phyloP scores from a whole-genome alignment of 2,888 invertebrate species.

The Elegia similella region DNA sequence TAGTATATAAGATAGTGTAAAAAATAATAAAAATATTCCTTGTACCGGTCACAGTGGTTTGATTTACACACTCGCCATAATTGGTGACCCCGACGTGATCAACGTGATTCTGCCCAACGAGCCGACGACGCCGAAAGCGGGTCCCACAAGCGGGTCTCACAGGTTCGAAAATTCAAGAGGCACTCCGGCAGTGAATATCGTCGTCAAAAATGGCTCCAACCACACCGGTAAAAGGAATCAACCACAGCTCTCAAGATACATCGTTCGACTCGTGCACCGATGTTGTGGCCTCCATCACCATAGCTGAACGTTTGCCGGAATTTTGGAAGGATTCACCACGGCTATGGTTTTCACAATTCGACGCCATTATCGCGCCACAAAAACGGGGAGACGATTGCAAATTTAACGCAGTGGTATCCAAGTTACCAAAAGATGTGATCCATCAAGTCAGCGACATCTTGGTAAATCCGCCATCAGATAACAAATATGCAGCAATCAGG shows the following conservation, averaged over 20 bases:
- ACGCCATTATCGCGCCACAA: neutral
- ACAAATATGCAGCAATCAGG: neutral
- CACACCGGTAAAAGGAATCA: too few relatives aligned
- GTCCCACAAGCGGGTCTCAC: too few relatives aligned
- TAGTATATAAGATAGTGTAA: too few relatives aligned
- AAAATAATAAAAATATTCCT: too few relatives aligned
- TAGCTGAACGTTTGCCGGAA: neutral
- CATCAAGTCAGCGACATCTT: neutral
- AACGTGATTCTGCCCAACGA: too few relatives aligned
- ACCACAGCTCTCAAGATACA: neutral
- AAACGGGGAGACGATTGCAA: neutral
- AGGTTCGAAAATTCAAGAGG: too few relatives aligned
- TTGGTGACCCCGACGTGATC: too few relatives aligned
- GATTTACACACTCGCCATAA: too few relatives aligned
- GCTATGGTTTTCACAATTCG: neutral
- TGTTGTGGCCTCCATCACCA: neutral
- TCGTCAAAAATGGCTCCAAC: too few relatives aligned
- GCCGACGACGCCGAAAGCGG: too few relatives aligned
- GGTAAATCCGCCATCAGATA: neutral
- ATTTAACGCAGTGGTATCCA: neutral
- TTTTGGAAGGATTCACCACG: neutral
- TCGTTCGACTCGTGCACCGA: constrained; percentile 5
- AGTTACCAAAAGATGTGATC: neutral
- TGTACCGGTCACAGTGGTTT: too few relatives aligned
- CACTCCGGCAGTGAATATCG: too few relatives aligned